Percentiles rank a stretch among this genome's conserved stretches.
phyloP scores from a whole-genome alignment of 2,797 vertebrate species.

The Monodelphis domestica region DNA sequence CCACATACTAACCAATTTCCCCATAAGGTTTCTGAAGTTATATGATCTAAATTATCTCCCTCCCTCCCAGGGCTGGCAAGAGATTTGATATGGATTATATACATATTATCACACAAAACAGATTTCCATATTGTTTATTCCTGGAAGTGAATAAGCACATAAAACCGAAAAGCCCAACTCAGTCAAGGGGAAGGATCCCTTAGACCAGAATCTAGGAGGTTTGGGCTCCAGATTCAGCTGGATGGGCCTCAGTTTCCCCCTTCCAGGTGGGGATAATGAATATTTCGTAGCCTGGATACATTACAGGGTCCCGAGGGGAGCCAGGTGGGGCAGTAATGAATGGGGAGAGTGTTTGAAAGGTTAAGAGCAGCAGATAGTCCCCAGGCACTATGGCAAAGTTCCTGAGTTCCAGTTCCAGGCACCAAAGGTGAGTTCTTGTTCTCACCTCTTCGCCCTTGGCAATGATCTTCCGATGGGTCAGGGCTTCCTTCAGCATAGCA shows the following conservation, averaged over 20 bases:
- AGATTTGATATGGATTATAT: no score
- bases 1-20: no score
- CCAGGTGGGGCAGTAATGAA: constrained; percentile 20
- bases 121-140: no score
- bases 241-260: background rate
- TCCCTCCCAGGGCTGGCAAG: no score
- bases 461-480: constrained; percentile 97
- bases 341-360: background rate
- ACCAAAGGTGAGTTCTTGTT: background rate
- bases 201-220: background rate
- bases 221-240: background rate
- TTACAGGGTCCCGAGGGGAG: background rate
- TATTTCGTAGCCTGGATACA: background rate
- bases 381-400: no score
- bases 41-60: no score
- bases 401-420: no score
- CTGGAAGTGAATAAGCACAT: no score
- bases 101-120: no score
- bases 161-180: background rate
- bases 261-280: background rate
- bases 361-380: background rate
- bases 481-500: constrained; percentile 90
- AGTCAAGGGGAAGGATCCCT: background rate
- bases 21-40: no score
- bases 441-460: constrained; percentile 98